phyloP scores from a whole-genome alignment of 2,888 invertebrate genomes.

The Loripinus fragilis region DNA sequence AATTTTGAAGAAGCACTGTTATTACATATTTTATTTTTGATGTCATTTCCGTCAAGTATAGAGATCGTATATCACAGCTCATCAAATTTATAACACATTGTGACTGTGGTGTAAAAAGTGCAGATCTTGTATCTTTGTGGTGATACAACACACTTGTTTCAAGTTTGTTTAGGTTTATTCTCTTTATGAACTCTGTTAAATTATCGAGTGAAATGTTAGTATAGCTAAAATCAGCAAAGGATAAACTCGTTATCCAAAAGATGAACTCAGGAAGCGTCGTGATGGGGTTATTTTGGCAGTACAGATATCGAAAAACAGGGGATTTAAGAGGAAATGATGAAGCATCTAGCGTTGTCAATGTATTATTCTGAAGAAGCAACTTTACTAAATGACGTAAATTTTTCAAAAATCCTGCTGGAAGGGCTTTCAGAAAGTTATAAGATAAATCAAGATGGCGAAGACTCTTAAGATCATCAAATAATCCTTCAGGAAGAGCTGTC shows the following conservation, averaged over 20 bases:
- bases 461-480: not conserved
- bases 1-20: not conserved
- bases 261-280: not conserved
- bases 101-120: not conserved
- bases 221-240: not conserved
- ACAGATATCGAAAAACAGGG: not conserved
- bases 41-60: not conserved
- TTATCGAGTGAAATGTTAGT: not conserved
- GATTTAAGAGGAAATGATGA: not conserved
- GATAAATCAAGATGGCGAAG: not conserved
- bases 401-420: not conserved
- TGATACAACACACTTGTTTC: too few species aligned
- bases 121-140: not conserved
- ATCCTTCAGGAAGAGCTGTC: not conserved
- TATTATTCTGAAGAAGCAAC: not conserved
- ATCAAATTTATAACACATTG: not conserved
- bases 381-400: not conserved
- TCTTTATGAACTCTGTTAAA: not conserved
- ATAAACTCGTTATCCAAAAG: not conserved
- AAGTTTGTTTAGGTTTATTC: not conserved
- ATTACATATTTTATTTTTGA: not conserved
- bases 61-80: not conserved
- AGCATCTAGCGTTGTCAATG: not conserved
- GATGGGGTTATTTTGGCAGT: not conserved
- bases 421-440: not conserved